phyloP scores from a whole-genome alignment of 2,113 vertebrate genomes.

The Podilymbus podiceps region DNA sequence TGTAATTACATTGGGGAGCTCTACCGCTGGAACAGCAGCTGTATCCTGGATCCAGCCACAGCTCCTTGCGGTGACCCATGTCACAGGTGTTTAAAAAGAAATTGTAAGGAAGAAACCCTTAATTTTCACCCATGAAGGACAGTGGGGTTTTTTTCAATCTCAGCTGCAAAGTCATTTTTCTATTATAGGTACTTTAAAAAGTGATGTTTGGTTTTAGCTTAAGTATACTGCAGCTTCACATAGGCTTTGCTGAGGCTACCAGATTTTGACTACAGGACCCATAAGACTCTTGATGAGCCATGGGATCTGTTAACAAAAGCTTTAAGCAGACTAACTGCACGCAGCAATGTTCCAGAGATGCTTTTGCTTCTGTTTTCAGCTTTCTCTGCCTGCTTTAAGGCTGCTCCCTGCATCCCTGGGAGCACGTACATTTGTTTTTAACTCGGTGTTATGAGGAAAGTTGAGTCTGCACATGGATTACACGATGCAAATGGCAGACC shows the following conservation, averaged over 20 bases:
- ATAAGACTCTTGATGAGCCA: neutral
- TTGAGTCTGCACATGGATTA: neutral
- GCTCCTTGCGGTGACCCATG: neutral
- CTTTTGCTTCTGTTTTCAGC: neutral
- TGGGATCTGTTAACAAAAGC: neutral
- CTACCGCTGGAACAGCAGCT: neutral
- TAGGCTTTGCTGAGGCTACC: neutral
- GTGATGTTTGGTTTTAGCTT: neutral
- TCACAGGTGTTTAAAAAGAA: neutral
- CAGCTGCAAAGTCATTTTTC: neutral
- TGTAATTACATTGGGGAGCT: constrained; percentile 52
- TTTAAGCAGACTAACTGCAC: neutral
- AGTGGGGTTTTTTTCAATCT: neutral
- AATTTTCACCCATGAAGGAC: neutral
- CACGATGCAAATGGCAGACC: neutral
- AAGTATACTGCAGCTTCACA: neutral
- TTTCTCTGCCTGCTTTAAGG: neutral
- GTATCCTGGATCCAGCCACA: neutral
- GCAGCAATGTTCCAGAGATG: neutral
- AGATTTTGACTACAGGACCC: neutral
- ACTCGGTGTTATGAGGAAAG: neutral
- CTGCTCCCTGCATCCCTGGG: neutral
- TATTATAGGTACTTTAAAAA: neutral
- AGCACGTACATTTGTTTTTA: neutral
- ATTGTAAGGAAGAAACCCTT: neutral